Base-by-base conservation (phyloP, 1,140 invertebrate species). In the Pteromalus puparum region DNA sequence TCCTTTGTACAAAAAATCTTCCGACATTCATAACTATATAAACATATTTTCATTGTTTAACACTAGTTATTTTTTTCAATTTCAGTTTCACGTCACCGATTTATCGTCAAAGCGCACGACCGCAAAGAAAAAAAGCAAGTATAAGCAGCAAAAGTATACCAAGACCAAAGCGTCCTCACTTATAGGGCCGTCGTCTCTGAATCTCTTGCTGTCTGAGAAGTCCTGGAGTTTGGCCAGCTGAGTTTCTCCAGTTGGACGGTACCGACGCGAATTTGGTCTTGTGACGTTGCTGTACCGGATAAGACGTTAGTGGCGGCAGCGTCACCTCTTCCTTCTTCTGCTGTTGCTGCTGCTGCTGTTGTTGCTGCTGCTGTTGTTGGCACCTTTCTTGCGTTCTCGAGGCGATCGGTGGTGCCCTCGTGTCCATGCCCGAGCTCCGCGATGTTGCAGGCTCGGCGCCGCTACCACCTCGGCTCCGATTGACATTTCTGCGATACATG, bases 361-460 rank as follows among this genome's bases (percentile, higher is more conserved):
- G 87, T 83, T 87, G 87, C 79, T 89, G 74, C n/a, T 82, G 85
- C 81, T 90, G 76, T 72, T 80, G 79, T 86, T 75, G 83, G 38
- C 77, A 87, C 89, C 87, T 90, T 85, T 89, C 87, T 78, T 89
- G 87, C 67, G 86, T 75, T 88, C 91, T 93, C 74, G 89, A 76
- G 87, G 89, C 89, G 82, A 93, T 92, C 76, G 92, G 89, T 78
- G 92, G 92, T 80, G 92, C 91, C 91, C 90, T 93, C 86, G 92
- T 92, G 91, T 93, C 92, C 92, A 93, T 93, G 83, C 91, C 92
- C 84, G 84, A 82, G 79, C 67, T 73, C 46, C 79, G 10, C 65
- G 67, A n/a, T 24, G n/a, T 21, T 79, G 46, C 28, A 24, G 28
- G 42, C 83, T 30, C 84, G 84, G 79, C 12, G 72, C 75, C 48